Conservation (phyloP, 2,888 invertebrate species). For the Spodoptera littoralis region DNA sequence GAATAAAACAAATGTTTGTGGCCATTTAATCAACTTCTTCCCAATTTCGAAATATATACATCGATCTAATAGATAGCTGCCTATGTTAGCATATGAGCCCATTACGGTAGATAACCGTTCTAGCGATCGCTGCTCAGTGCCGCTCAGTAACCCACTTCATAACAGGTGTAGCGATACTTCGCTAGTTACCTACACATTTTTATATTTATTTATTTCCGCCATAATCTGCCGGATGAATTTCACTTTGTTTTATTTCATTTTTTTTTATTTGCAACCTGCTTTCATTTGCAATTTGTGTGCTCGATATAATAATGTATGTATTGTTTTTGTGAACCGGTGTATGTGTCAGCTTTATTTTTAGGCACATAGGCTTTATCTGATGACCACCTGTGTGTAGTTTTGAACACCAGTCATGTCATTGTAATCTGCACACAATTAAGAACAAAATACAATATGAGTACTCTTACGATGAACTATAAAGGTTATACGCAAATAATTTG, state of each 20-base stretch:
- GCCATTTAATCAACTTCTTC: too few relatives aligned
- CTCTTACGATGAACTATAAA: constrained; percentile 16
- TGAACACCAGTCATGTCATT: constrained; percentile 4
- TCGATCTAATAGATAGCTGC: constrained; percentile 6
- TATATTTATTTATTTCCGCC: constrained; percentile 21
- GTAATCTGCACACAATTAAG: constrained; percentile 9
- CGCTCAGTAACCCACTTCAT: constrained; percentile 25
- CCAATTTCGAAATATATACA: neutral
- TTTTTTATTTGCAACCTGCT: constrained; percentile 11
- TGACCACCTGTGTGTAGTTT: neutral
- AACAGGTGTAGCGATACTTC: constrained; percentile 28
- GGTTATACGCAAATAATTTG: neutral
- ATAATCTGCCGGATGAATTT: constrained; percentile 24
- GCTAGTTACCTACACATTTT: constrained; percentile 2
- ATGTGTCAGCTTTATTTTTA: neutral
- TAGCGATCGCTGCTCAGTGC: constrained; percentile 29
- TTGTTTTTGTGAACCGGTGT: neutral
- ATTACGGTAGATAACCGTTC: constrained; percentile 36
- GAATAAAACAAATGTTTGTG: too few relatives aligned
- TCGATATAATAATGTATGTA: neutral
- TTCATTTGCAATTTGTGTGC: constrained; percentile 27
- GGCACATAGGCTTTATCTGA: neutral
- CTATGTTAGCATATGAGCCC: constrained; percentile 11
- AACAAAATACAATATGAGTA: constrained; percentile 1
- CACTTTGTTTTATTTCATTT: constrained; percentile 14